Evolutionary conservation across 2,113 vertebrate genomes (phyloP).

Genomic region (Cichladusa arquata): DNA sequence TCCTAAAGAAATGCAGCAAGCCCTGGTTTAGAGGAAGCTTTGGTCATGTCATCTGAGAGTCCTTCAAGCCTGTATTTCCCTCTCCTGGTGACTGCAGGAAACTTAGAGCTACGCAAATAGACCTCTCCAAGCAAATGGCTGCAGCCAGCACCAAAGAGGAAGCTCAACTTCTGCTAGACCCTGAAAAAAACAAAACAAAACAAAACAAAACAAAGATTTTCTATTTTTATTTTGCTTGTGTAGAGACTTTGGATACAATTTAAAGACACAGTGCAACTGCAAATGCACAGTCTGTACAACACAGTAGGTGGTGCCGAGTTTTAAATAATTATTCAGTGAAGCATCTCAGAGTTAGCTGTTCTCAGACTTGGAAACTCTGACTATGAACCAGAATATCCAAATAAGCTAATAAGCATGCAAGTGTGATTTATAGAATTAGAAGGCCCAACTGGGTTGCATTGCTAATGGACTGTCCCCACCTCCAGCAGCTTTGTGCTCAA

Average conservation of each 20-base stretch:
- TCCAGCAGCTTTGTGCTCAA: neutral
- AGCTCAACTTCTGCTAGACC: neutral
- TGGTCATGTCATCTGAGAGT: neutral
- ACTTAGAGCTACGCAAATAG: neutral
- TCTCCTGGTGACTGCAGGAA: neutral
- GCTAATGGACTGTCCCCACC: neutral
- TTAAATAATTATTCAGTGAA: neutral
- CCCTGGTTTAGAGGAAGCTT: neutral
- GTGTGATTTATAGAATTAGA: neutral
- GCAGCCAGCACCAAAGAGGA: neutral
- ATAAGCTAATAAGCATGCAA: neutral
- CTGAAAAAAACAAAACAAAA: neutral
- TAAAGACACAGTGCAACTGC: neutral
- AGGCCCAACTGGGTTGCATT: neutral
- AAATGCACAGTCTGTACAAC: neutral
- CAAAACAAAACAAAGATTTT: neutral
- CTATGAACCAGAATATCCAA: neutral
- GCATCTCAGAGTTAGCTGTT: neutral
- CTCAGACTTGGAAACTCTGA: slow-evolving; percentile 28
- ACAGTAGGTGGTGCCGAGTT: neutral
- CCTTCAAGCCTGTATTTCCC: neutral
- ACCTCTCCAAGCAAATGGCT: neutral
- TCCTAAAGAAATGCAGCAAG: neutral
- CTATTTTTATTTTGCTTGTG: neutral
- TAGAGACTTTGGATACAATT: neutral